phyloP scores from a whole-genome alignment of 2,797 vertebrate genomes.

The Characodon lateralis region DNA sequence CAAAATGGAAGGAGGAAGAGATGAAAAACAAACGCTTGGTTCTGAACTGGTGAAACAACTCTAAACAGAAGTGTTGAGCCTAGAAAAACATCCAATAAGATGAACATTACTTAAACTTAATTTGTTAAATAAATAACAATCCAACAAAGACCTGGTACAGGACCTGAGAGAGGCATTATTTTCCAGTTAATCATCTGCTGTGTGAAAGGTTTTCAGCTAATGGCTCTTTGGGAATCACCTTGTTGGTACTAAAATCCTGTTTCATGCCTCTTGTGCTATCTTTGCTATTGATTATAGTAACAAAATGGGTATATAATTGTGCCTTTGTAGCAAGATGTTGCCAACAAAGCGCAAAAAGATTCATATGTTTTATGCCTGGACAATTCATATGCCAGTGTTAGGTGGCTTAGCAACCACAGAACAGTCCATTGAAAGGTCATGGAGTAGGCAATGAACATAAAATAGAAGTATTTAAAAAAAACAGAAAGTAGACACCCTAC shows the following conservation, averaged over 20 bases:
- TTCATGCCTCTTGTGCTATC: neutral
- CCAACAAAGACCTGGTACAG: neutral
- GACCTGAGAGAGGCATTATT: neutral
- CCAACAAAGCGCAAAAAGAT: too few species aligned
- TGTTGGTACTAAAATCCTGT: neutral
- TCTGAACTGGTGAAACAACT: too few species aligned
- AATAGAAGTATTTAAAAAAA: neutral
- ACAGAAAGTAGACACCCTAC: neutral
- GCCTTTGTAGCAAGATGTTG: too few species aligned
- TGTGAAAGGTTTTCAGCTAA: neutral
- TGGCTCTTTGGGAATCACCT: neutral
- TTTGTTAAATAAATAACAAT: neutral
- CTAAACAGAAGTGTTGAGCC: too few species aligned
- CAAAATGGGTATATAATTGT: neutral
- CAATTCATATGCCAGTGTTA: neutral
- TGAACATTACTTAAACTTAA: conserved; percentile 22
- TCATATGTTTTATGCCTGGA: too few species aligned
- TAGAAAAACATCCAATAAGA: neutral
- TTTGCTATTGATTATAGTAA: neutral
- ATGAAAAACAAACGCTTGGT: neutral
- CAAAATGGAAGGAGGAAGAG: neutral
- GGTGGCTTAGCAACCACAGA: neutral
- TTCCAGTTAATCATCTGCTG: neutral
- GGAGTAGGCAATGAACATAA: neutral
- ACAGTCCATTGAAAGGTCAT: too few species aligned